Percentiles rank a stretch among this genome's conserved stretches.
Conservation (phyloP, 1,140 invertebrate genomes). For the Venturia canescens region DNA sequence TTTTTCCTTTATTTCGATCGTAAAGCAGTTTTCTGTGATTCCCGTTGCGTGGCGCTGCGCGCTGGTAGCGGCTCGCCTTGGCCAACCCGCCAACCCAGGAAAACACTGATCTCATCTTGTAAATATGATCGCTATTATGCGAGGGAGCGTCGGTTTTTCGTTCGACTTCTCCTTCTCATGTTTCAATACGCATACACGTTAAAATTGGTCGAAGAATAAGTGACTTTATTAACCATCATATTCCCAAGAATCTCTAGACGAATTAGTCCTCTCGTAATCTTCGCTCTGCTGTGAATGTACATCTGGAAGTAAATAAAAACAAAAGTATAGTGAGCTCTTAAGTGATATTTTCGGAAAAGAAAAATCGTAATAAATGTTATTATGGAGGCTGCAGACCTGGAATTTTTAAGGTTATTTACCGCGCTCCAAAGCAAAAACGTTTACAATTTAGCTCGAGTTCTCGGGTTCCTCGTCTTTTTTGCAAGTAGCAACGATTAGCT, state of each 20-base stretch:
- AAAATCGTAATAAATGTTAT: neutral
- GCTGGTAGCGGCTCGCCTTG: conserved; percentile 56
- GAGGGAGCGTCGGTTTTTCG: conserved; percentile 6
- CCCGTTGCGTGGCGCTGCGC: neutral
- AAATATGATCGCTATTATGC: conserved; percentile 59
- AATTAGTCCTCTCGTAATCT: neutral
- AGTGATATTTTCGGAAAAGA: neutral
- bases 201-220: neutral
- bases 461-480: neutral
- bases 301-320: neutral
- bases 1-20: too few species aligned
- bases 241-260: neutral
- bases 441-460: neutral
- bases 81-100: conserved; percentile 55
- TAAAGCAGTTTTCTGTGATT: too few species aligned
- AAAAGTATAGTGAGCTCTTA: too few species aligned
- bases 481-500: neutral
- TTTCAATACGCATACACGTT: neutral
- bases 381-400: neutral
- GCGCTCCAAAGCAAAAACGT: neutral
- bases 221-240: neutral
- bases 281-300: neutral
- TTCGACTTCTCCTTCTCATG: neutral
- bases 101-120: conserved; percentile 62
- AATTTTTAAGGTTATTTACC: neutral